Evolutionary conservation across 2,113 vertebrate genomes (phyloP).

Genomic region (Hipposideros armiger): DNA sequence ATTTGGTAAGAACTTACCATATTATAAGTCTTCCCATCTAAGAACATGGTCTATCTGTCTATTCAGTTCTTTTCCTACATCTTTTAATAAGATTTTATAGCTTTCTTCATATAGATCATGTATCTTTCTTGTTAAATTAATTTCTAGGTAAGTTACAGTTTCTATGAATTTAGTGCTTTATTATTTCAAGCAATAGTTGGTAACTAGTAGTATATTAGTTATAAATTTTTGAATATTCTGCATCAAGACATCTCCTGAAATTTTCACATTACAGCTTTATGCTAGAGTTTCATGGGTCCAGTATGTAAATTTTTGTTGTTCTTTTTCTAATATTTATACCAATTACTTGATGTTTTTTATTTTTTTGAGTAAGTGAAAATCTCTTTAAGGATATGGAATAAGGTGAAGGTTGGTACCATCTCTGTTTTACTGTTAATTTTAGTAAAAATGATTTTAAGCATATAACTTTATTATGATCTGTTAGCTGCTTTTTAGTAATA

Average conservation of each 20-base stretch:
- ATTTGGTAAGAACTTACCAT: neutral
- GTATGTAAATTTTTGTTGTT: neutral
- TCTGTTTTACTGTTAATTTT: neutral
- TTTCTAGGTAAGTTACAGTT: neutral
- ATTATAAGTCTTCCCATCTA: neutral
- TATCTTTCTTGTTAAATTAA: constrained; percentile 1
- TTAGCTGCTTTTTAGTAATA: neutral
- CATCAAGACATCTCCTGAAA: neutral
- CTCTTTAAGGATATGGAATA: neutral
- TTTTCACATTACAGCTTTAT: neutral
- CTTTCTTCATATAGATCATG: neutral
- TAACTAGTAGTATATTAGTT: neutral
- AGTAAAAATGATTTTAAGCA: neutral
- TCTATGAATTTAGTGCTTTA: constrained; percentile 23
- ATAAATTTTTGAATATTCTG: neutral
- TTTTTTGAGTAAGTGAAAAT: neutral
- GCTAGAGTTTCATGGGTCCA: neutral
- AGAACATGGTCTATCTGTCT: neutral
- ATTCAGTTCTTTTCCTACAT: neutral
- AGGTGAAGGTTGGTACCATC: neutral
- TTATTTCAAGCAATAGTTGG: neutral
- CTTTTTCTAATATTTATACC: neutral
- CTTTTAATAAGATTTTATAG: neutral
- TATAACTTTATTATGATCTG: neutral
- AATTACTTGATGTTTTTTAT: constrained; percentile 33